Evolutionary conservation across 2,113 vertebrate genomes (phyloP), one percentile per base, ranked within the genome.

Genomic region (Sebastes fasciatus): DNA sequence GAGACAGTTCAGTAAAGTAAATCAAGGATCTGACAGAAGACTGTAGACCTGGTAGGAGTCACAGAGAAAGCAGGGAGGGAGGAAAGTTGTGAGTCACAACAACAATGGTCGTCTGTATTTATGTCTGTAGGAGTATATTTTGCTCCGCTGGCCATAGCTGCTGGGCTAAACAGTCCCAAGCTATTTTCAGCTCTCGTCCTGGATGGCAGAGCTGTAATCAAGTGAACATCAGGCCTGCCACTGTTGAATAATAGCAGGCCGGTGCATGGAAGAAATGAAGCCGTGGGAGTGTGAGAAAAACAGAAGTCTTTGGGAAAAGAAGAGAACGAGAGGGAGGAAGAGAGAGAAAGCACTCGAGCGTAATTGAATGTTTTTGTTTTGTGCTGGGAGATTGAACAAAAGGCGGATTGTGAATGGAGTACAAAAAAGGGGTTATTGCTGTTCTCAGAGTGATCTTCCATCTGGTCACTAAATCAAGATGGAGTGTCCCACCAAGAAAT

Each of bases 131-230:
- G 92, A 93, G 91, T 92, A 52, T 70, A 77, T 79, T 91, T 91
- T 89, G 61, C 88, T 74, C 84, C 43, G 46, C 82, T 87, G 91
- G 83, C 86, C 87, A 66, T 74, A 73, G 86, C 84, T 85, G 74
- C 84, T 80, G 83, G 82, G 65, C 85, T 48, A 68, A 89, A 90
- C 51, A 74, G 81, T 76, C 79, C 43, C 69, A 43, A 77, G 88
- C 84, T 92, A 93, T 94, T 93, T 93, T 89, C 82, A 87, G 83
- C 68, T 67, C 81, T 83, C 43, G 7, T 90, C 61, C 85, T 89
- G 89, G 89, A 91, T 72, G 80, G 85, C 84, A 92, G 76, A 82
- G 80, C 88, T 94, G 87, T 94, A 94, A 95, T 95, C 91, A 94
- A 93, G 75, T 45, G 77, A 87, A 85, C 76, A 87, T 93, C 91